Evolutionary conservation across 2,797 vertebrate genomes (phyloP).

Genomic region (Sphaeramia orbicularis): DNA sequence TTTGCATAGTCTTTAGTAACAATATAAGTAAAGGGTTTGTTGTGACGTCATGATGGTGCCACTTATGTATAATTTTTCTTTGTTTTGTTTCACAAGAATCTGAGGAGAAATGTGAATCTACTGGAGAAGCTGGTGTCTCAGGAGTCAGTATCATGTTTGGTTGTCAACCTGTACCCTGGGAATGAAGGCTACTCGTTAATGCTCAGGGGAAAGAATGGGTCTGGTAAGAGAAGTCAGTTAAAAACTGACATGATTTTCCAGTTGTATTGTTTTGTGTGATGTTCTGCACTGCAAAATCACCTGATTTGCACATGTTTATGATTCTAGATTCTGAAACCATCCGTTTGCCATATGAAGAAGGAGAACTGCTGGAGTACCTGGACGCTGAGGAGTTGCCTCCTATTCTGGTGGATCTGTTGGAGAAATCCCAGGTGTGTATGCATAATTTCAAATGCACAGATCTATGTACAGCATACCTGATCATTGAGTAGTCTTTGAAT

Average conservation of each 20-base stretch:
- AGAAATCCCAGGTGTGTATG: constrained; percentile 95
- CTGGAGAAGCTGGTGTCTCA: constrained; percentile 98
- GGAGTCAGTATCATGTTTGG: constrained; percentile 95
- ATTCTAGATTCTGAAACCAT: constrained; percentile 97
- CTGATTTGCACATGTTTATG: constrained; percentile 14
- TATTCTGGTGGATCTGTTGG: constrained; percentile 97
- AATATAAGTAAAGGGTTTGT: not conserved
- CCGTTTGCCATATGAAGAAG: constrained; percentile 97
- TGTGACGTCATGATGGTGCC: not conserved
- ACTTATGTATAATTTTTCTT: not conserved
- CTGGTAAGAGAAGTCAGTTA: constrained; percentile 86
- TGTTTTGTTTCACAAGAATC: constrained; percentile 87
- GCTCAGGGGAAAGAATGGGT: constrained; percentile 99
- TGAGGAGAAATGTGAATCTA: constrained; percentile 99
- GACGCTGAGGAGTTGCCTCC: constrained; percentile 98
- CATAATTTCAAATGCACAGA: not conserved
- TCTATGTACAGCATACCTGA: not conserved
- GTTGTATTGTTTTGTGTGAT: not conserved
- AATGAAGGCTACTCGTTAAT: constrained; percentile 99
- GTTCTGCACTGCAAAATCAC: not conserved
- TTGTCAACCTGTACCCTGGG: constrained; percentile 98
- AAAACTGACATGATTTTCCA: not conserved
- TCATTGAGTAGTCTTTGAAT: constrained; percentile 1
- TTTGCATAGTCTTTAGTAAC: not conserved
- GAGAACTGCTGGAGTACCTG: constrained; percentile 96